Percentiles rank a stretch among this genome's conserved stretches.
Evolutionary conservation across 2,113 vertebrate species (phyloP).

Genomic region (Clinocottus analis): DNA sequence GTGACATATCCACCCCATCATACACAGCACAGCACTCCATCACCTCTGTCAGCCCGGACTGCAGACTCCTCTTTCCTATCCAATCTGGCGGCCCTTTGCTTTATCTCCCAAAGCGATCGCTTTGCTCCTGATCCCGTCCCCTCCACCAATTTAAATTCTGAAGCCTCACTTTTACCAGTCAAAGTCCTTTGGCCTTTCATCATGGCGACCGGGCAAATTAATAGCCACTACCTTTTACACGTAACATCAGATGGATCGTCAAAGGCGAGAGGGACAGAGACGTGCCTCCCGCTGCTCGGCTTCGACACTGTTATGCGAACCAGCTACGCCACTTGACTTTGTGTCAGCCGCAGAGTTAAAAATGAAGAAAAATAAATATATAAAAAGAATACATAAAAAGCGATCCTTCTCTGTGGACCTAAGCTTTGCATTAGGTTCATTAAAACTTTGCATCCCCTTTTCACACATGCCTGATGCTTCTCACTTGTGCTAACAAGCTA

Average conservation of each 20-base stretch:
- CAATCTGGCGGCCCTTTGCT: slow-evolving; percentile 51
- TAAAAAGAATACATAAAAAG: no score
- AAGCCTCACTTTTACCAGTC: slow-evolving; percentile 42
- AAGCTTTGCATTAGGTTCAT: slow-evolving; percentile 20
- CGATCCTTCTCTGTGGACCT: neutral
- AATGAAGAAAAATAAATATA: slow-evolving; percentile 5
- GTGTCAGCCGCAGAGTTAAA: neutral
- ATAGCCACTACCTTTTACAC: slow-evolving; percentile 50
- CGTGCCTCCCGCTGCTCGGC: slow-evolving; percentile 19
- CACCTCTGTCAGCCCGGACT: slow-evolving; percentile 57
- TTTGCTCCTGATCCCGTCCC: slow-evolving; percentile 38
- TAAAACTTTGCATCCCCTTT: slow-evolving; percentile 21
- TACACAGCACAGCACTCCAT: slow-evolving; percentile 62
- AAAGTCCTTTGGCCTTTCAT: slow-evolving; percentile 49
- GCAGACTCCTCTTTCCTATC: slow-evolving; percentile 54
- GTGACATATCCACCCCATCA: slow-evolving; percentile 64
- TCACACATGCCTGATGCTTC: slow-evolving; percentile 16
- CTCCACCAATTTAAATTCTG: slow-evolving; percentile 56
- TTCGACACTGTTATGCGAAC: slow-evolving; percentile 51
- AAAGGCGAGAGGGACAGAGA: slow-evolving; percentile 27
- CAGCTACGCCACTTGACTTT: neutral
- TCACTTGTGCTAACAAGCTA: slow-evolving; percentile 9
- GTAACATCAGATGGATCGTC: slow-evolving; percentile 47
- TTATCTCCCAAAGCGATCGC: slow-evolving; percentile 51
- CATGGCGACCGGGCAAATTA: slow-evolving; percentile 50